Base-by-base conservation (phyloP, 2,113 vertebrate species). In the Sitta europaea region DNA sequence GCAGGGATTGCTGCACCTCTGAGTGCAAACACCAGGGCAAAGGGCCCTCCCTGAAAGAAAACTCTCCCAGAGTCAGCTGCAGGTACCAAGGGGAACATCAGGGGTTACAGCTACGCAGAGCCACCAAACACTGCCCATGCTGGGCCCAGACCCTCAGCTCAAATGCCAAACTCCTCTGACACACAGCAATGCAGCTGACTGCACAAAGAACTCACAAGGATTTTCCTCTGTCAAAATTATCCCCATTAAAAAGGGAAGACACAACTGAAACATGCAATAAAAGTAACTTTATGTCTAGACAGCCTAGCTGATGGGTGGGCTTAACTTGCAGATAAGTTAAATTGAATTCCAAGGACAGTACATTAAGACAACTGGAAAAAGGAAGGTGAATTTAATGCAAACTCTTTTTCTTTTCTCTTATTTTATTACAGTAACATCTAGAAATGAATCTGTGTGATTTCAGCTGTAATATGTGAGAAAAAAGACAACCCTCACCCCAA, bases 121-220 rank as follows among this genome's bases (percentile, higher is more conserved):
- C 40, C 10, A 67, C 48, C 61, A 29, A 38, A 59, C 33, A 63
- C 8, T 1, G 9, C 8, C 14, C 33, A 28, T 3, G 9, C 0
- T 42, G 21, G 51, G 38, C 35, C 55, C 43, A 36, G 50, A 70
- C 3, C 24, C 38, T 40, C 43, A 81, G 36, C 16, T 59, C 54
- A 61, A 81, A 81, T 14, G 51, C 12, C 53, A 31, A 15, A 51
- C 14, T 62, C 53, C 62, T 74, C 33, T 1, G 1, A 22, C 14
- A 2, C 2, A 35, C 2, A 73, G 47, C 33, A 78, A 76, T 27
- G 51, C 24, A 86, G 47, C 29, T 51, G 40, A 96, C 83, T 10
- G 16, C 31, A 74, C 11, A 23, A 0, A 58, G 38, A 80, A 47
- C 24, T 83, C 55, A 31, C 11, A 40, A 50, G 29, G 58, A 40